phyloP scores from a whole-genome alignment of 2,113 vertebrate genomes.

The Mustelus asterias region DNA sequence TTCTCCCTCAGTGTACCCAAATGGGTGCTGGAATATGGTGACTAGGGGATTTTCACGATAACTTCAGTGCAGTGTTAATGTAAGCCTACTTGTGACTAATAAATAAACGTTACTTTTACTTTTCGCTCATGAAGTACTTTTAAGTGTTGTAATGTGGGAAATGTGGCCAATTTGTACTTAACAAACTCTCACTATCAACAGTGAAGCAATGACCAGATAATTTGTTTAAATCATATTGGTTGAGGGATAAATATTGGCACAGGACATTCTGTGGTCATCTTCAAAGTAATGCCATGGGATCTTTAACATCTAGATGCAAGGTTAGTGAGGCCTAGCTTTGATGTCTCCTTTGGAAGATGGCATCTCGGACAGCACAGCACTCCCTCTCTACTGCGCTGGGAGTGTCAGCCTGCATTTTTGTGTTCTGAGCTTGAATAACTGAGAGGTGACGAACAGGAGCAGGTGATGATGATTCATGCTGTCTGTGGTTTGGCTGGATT shows the following conservation, averaged over 20 bases:
- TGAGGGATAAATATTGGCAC: not conserved
- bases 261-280: not conserved
- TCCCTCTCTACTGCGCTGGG: not conserved
- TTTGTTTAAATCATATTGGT: not conserved
- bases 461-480: not conserved
- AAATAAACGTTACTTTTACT: too few species aligned
- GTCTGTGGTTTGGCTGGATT: not conserved
- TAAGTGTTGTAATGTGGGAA: not conserved
- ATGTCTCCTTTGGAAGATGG: not conserved
- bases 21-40: too few species aligned
- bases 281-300: not conserved
- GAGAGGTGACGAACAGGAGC: not conserved
- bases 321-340: not conserved
- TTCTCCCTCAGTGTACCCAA: too few species aligned
- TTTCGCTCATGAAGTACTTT: not conserved
- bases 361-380: not conserved
- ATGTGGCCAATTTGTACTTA: not conserved
- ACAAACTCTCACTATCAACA: not conserved
- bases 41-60: too few species aligned
- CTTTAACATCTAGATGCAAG: not conserved
- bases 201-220: not conserved
- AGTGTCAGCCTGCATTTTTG: not conserved
- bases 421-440: not conserved
- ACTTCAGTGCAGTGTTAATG: too few species aligned
- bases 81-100: too few species aligned